Conservation (phyloP, 2,888 invertebrate species). For the Scotopteryx bipunctaria region DNA sequence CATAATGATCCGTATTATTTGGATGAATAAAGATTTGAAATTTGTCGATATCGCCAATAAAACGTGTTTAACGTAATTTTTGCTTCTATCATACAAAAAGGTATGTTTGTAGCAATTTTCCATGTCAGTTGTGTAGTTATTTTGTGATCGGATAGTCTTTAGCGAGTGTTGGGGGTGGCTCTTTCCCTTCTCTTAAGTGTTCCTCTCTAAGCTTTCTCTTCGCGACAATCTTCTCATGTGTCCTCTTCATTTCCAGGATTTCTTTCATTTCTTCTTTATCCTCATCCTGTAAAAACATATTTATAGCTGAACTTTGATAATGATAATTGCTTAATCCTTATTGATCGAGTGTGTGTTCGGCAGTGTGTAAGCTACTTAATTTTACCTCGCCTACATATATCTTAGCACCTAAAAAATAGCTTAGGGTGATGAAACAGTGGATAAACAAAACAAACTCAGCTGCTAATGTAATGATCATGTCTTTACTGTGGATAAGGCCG, state of each 20-base stretch:
- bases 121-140: slow-evolving; percentile 7
- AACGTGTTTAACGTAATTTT: slow-evolving; percentile 3
- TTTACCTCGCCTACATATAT: too few relatives aligned
- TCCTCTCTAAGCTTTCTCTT: slow-evolving; percentile 82
- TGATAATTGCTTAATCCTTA: too few relatives aligned
- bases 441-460: too few relatives aligned
- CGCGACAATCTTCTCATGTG: slow-evolving; percentile 90
- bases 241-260: slow-evolving; percentile 94
- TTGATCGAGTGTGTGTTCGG: too few relatives aligned
- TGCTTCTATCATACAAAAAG: slow-evolving; percentile 9
- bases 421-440: too few relatives aligned
- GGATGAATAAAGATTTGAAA: too few relatives aligned
- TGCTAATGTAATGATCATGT: too few relatives aligned
- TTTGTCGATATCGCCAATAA: slow-evolving; percentile 14
- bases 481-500: too few relatives aligned
- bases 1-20: too few relatives aligned
- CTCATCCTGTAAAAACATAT: slow-evolving; percentile 86
- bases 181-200: slow-evolving; percentile 54
- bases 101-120: not conserved
- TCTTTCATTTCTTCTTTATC: slow-evolving; percentile 98
- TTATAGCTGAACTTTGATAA: too few relatives aligned
- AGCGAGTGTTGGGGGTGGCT: slow-evolving; percentile 46
- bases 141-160: slow-evolving; percentile 62
- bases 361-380: too few relatives aligned
- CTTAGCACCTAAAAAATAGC: too few relatives aligned